phyloP scores from a whole-genome alignment of 2,113 vertebrate species.

The Bambusicola thoracicus region DNA sequence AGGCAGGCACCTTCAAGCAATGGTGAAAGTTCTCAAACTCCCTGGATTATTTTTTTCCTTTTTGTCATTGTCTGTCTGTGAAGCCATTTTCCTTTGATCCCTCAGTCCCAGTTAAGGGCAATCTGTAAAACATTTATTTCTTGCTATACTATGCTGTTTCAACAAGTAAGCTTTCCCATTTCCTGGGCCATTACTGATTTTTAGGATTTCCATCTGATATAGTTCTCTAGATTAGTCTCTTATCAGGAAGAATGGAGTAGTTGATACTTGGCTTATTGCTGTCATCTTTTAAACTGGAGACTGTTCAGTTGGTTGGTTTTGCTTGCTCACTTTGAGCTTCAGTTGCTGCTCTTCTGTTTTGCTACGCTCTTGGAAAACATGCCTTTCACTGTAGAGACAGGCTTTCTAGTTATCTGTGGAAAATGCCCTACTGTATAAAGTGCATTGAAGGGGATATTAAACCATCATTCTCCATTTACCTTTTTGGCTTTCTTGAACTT shows the following conservation, averaged over 20 bases:
- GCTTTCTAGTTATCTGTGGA: background rate
- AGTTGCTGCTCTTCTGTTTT: background rate
- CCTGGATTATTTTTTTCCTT: background rate
- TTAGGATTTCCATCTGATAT: background rate
- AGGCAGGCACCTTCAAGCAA: background rate
- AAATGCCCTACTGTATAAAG: background rate
- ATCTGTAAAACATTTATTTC: background rate
- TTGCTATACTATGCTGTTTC: background rate
- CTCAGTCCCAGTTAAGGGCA: background rate
- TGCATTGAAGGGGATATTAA: background rate
- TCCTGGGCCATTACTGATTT: background rate
- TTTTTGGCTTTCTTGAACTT: background rate
- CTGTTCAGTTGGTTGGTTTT: background rate
- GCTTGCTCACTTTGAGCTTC: background rate
- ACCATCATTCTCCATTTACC: background rate
- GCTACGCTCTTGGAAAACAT: background rate
- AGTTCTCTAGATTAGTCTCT: background rate
- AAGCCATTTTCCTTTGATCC: background rate
- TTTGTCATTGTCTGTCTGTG: background rate
- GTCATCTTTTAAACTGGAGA: background rate
- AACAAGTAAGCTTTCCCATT: background rate
- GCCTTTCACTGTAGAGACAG: background rate
- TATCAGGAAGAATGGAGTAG: background rate
- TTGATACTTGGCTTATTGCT: background rate
- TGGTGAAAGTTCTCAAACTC: background rate